Evolutionary conservation across 2,797 vertebrate species (phyloP), one percentile per base, ranked within the genome.

Genomic region (Muscicapa striata): DNA sequence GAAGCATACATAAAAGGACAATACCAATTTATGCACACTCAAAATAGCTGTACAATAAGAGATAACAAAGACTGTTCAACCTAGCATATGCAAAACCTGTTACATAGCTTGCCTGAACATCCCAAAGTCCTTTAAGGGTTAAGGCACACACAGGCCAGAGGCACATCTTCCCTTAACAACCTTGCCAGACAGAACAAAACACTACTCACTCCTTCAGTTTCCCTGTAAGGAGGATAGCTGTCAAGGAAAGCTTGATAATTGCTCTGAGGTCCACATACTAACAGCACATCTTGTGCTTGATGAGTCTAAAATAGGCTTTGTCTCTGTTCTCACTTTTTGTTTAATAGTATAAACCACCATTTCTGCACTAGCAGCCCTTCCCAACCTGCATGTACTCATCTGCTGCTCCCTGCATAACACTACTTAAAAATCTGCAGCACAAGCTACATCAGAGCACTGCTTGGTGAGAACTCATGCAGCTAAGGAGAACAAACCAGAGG

Each of bases 141-240:
- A 58, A 63, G 18, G n/a, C 8, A 69, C 11, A 54, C 20, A 66
- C 4, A 89, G 10, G 8, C 12, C 10, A 58, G 15, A 68, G 13
- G 11, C 20, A 68, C 0, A 7, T 63, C 32, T 90, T 66, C 45
- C 59, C 20, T 22, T 40, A 68, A 17, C 7, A 20, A 30, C 10
- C 15, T 43, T 40, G 30, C 15, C 24, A 3, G 1, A 41, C 58
- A 30, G 30, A 72, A 75, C 5, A 52, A 36, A 48, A 49, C 32
- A 43, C 38, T 15, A 18, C 3, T 68, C 11, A 14, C 9, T 38
- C 40, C 32, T 62, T 13, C n/a, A 21, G 16, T 22, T 46, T 69
- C 32, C 40, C 24, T 16, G 0, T 5, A 74, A 34, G 21, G 62
- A 80, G n/a, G 4, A 23, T 0, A 61, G 14, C 2, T 76, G 43